Percentiles rank a stretch among this genome's conserved stretches.
These are phyloP conservation scores for Gari tellinella DNA, from an alignment of 2,888 invertebrate genomes.

Conservation along the genomic window DNA sequence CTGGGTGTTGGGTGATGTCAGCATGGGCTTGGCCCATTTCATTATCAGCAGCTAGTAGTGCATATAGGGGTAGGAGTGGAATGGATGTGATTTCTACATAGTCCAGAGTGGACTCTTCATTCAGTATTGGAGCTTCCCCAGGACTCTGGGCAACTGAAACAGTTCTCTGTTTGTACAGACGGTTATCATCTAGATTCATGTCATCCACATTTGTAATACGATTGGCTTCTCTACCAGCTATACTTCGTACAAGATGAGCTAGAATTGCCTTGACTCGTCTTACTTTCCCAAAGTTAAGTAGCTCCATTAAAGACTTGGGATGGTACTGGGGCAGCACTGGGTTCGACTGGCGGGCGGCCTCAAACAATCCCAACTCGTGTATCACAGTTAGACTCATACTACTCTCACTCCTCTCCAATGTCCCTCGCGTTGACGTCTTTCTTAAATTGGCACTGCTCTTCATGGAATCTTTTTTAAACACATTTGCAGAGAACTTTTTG, in stretches of 20 bases:
- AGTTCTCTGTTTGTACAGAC: conserved; percentile 56
- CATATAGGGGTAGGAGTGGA: conserved; percentile 98
- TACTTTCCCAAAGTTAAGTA: conserved; percentile 98
- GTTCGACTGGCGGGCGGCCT: conserved; percentile 98
- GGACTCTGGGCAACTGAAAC: conserved; percentile 64
- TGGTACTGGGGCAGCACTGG: conserved; percentile 99
- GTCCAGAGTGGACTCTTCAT: conserved; percentile 78
- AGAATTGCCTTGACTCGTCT: conserved; percentile 99
- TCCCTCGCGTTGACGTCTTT: conserved; percentile 58
- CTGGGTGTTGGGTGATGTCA: conserved; percentile 52
- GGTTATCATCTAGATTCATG: conserved; percentile 65
- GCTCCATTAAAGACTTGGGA: conserved; percentile 99
- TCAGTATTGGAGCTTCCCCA: conserved; percentile 59
- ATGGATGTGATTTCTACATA: conserved; percentile 97
- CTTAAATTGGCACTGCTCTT: conserved; percentile 48
- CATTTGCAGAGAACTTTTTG: conserved; percentile 59
- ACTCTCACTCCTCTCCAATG: conserved; percentile 75
- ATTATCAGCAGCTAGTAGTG: conserved; percentile 95
- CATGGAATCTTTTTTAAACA: conserved; percentile 41
- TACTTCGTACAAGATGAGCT: conserved; percentile 95
- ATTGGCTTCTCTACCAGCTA: conserved; percentile 78
- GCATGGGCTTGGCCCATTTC: conserved; percentile 75
- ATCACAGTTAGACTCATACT: conserved; percentile 76
- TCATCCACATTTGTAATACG: conserved; percentile 62
- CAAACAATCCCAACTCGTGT: conserved; percentile 89